These are phyloP conservation scores for Morus bassanus DNA, from an alignment of 2,797 vertebrate species.

Conservation along the genomic window DNA sequence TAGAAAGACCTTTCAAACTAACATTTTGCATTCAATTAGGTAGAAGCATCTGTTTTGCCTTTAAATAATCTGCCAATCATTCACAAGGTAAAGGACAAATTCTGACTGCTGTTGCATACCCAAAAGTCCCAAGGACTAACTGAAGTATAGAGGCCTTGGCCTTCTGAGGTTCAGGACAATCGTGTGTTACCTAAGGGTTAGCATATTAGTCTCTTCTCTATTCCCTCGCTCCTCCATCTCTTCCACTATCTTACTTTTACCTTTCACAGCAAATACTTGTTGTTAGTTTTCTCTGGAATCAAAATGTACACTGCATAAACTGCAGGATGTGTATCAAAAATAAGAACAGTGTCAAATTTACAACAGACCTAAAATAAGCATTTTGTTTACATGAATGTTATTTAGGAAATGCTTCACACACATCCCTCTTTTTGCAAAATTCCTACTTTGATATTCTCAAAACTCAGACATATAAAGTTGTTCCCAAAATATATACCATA, in stretches of 20 bases:
- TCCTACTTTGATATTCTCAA: neutral
- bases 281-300: neutral
- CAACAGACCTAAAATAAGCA: neutral
- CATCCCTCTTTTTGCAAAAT: neutral
- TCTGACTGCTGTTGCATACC: neutral
- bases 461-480: neutral
- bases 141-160: neutral
- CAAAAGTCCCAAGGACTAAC: neutral
- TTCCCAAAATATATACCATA: neutral
- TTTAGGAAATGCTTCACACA: neutral
- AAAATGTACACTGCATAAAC: neutral
- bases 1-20: slow-evolving; percentile 27
- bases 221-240: neutral
- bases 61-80: slow-evolving; percentile 50
- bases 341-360: neutral
- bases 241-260: neutral
- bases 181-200: neutral
- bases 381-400: rapidly evolving
- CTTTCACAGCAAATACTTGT: neutral
- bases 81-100: neutral
- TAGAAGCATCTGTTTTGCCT: slow-evolving; percentile 23
- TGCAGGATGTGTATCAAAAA: neutral
- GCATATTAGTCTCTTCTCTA: neutral
- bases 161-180: neutral
- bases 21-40: slow-evolving; percentile 39